Conservation (phyloP, 1,140 invertebrate species). For the Drosophila punjabiensis region DNA sequence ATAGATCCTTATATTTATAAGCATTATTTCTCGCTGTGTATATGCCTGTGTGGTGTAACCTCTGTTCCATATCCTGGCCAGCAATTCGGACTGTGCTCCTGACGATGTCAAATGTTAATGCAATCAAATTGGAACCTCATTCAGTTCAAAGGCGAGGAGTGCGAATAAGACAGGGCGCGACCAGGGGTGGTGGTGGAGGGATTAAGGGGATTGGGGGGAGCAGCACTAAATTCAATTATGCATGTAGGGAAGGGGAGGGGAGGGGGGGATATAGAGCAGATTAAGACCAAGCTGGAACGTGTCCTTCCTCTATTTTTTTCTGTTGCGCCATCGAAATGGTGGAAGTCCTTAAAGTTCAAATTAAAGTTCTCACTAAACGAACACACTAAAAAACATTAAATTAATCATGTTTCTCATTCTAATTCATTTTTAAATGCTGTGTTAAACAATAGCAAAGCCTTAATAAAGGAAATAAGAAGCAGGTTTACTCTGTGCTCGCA, state of each 20-base stretch:
- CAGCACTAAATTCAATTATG: conserved; percentile 57
- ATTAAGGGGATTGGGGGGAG: conserved; percentile 4
- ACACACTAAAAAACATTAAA: neutral
- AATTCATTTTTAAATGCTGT: neutral
- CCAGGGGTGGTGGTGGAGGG: neutral
- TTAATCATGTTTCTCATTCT: no score
- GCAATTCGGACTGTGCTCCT: conserved; percentile 31
- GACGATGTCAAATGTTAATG: conserved; percentile 64
- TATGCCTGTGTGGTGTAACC: conserved; percentile 10
- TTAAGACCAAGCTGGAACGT: conserved; percentile 30
- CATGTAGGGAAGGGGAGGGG: neutral
- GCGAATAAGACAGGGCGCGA: conserved; percentile 17
- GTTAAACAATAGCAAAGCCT: no score
- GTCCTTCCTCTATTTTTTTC: conserved; percentile 24
- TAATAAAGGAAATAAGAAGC: no score
- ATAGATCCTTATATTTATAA: neutral
- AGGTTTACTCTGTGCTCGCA: neutral
- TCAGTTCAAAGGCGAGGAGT: conserved; percentile 39
- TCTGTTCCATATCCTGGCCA: conserved; percentile 31
- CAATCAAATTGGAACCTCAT: conserved; percentile 66
- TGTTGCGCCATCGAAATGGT: neutral
- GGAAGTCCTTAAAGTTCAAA: conserved; percentile 14
- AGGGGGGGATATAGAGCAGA: conserved; percentile 7
- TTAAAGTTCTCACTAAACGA: neutral
- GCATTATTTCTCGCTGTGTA: conserved; percentile 10